Base-by-base conservation (phyloP, 2,888 invertebrate genomes). In the Nymphalis c-album region DNA sequence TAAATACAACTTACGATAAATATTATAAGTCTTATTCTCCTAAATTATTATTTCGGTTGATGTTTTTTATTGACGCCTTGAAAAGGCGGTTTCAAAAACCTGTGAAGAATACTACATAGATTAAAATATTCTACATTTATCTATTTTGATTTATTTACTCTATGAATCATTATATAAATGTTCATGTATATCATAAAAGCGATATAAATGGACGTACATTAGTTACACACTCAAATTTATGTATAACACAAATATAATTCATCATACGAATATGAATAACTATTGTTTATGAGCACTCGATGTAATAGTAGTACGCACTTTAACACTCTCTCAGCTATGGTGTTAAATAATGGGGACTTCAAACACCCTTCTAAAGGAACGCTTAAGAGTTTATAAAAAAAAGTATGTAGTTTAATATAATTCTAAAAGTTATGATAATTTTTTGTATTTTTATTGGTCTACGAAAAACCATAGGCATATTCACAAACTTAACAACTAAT, bases 331-430 rank as follows among this genome's bases (percentile, higher is more conserved):
- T 72, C 64, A 64, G 74, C 75, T 76, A 78, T 74, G 71, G 76
- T 73, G 72, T 66, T 75, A 75, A 80, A 78, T 80, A 80, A 80
- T 79, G 80, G 71, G 61, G 68, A 76, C 75, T 78, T 78, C 79
- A 78, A 77, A 47, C 35, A 55, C 50, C 48, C 35, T 45, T 31
- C 60, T 22, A 46, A 55, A 55, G 53, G 16, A 55, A 63, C 46
- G 31, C 57, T 40, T 13, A 53, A 40, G 18, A 16, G 31, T 55
- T 47, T 40, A 5, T 22, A 20, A 8, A 35, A 47, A 40, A 48
- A 35, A 26, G 47, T 18, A 35, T 55, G 58, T 57, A 40, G 26
- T 31, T 53, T 31, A 17, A 26, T 26, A 53, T 16, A 53, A 22
- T 26, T 16, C 26, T 26, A 17, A 13, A 53, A 26, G 17, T 51